Evolutionary conservation across 1,140 invertebrate species (phyloP), one percentile per base, ranked within the genome.

Genomic region (Ceratina australensis): DNA sequence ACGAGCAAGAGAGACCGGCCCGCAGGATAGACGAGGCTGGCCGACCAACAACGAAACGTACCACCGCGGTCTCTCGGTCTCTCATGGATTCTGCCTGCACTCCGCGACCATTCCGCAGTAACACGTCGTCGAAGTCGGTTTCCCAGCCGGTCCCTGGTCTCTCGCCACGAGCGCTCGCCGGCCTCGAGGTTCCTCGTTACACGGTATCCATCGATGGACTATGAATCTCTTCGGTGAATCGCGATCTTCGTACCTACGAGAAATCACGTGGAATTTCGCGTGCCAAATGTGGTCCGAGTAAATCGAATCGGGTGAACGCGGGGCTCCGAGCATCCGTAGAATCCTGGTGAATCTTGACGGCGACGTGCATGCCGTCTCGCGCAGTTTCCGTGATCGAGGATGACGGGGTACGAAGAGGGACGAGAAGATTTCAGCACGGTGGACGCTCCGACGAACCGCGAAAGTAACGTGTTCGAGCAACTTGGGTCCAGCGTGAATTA

Each of bases 51-150:
- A 83, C 72, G 80, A 83, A 81, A 83, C 75, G 82, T 71, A 83
- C 71, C 71, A 67, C 63, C 66, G 33, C n/a, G n/a, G n/a, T n/a
- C n/a, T 10, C 33, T 0, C 33, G 5, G 33, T 42, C 66, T 82
- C 82, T 83, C 81, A 71, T 78, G 78, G 83, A 81, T 69, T 76
- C 73, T 84, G 56, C 74, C 61, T 69, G 73, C 77, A 74, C 72
- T 79, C 77, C 60, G 81, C 68, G 82, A 84, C 78, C 82, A 84
- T 81, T 78, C 82, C 72, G 83, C 84, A 73, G 79, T 79, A 84
- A 84, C 82, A 81, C 79, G 79, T 71, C 79, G 79, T 72, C 79
- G 79, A 56, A 67, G 71, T 84, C 68, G 78, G 82, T 82, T 76
- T 84, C 81, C 65, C 73, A 78, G 63, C 69, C 33, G 81, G 52